Conservation (phyloP, 2,888 invertebrate genomes). For the Ariolimax columbianus region DNA sequence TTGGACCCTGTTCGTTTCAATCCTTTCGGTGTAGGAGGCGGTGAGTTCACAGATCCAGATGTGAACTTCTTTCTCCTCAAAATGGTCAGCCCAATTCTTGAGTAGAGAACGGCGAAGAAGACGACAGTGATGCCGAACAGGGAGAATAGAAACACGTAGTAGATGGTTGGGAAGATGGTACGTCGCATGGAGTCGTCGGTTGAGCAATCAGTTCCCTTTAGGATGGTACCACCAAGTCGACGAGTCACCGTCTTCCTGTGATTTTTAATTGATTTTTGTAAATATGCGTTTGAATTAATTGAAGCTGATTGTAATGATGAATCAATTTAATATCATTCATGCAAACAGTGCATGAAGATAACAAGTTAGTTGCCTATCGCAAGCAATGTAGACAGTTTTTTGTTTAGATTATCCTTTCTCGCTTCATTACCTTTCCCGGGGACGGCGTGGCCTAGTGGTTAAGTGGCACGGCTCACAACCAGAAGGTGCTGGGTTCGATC, state of each 20-base stretch:
- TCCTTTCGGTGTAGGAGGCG: conserved; percentile 6
- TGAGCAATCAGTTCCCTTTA: conserved; percentile 66
- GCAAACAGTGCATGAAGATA: no score
- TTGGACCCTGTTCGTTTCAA: neutral
- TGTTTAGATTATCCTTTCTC: no score
- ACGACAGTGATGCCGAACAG: conserved; percentile 67
- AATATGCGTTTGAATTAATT: no score
- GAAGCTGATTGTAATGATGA: no score
- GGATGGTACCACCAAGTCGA: conserved; percentile 39
- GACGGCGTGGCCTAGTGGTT: no score
- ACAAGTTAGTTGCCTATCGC: no score
- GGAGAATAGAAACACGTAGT: conserved; percentile 70
- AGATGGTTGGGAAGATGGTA: conserved; percentile 69
- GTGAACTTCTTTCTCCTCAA: conserved; percentile 67
- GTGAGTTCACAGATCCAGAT: conserved; percentile 60
- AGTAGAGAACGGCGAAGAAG: conserved; percentile 70
- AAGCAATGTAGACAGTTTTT: no score
- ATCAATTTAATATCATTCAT: no score
- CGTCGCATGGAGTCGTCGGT: conserved; percentile 69
- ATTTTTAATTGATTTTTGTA: no score
- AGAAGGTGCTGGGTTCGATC: no score
- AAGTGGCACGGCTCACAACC: no score
- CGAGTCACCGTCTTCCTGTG: conserved; percentile 47
- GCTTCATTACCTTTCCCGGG: no score
- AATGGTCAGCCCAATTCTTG: conserved; percentile 68